Base-by-base conservation (phyloP, 2,113 vertebrate species). In the Pardalotus punctatus region DNA sequence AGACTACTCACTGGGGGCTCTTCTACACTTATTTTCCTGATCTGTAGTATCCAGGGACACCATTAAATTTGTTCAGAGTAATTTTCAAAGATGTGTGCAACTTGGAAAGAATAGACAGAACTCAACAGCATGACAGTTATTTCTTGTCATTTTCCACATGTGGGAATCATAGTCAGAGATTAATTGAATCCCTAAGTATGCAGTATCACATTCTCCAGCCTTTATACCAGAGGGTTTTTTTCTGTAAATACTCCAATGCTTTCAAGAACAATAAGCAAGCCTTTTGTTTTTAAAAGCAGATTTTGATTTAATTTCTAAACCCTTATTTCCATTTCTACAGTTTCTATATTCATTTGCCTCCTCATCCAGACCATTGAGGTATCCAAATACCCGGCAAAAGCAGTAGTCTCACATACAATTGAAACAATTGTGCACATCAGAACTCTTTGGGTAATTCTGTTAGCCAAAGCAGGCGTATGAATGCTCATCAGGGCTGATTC, bases 401-500 rank as follows among this genome's bases (percentile, higher is more conserved):
- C 71, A 77, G n/a, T 8, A 35, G 18, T 19, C n/a, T 73, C 25
- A 6, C 14, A 22, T 9, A 79, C 29, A 73, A 23, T 28, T 79
- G 56, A 18, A 79, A 61, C 27, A 10, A 14, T 73, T 94, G 60
- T 65, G 40, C 31, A 57, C 69, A 57, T 62, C 61, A 70, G 42
- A 80, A 57, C 14, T 60, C 17, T 47, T 14, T 2, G 45, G 45
- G n/a, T 90, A 57, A 77, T 82, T 93, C 66, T 51, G 2, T 83
- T 62, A 88, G 23, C 54, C 88, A 83, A 77, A n/a, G 58, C 67
- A 92, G 43, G 78, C 19, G 0, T 29, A 5, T 25, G 47, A 86
- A 80, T 81, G 71, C 82, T 96, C 86, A 78, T 83, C 88, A 71
- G 79, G 42, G 47, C 74, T 88, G 87, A 83, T 93, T 67, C 76